Base-by-base conservation (phyloP, 1,140 invertebrate species). In the Diabrotica virgifera region DNA sequence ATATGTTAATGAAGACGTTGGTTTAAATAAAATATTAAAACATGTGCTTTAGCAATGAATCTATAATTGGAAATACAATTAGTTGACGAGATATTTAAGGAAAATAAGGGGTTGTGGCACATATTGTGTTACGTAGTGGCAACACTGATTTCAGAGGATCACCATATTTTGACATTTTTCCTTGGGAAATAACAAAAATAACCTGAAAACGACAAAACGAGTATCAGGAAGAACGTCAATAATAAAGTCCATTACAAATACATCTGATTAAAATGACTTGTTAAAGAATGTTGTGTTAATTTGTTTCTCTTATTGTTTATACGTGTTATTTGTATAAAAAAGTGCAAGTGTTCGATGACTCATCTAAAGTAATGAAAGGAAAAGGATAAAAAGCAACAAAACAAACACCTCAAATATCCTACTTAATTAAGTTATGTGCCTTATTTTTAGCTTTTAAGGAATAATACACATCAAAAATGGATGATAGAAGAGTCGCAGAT, bases 401-500 rank as follows among this genome's bases (percentile, higher is more conserved):
- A 46, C 40, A 46, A 46, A 46, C 40, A 8, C n/a, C n/a, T 10
- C 40, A 8, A 46, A 6, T 46, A 46, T 46, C 5, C n/a, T 2
- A 46, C n/a, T 46, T 10, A 46, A 46, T 46, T 46, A 50, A 59
- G 36, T 12, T 58, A 63, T 68, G 66, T 68, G 62, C 62, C 58
- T 64, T 68, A 64, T 55, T 59, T 55, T 36, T 24, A 64, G 57
- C 38, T 57, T 57, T 64, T 62, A 24, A 11, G 50, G 36, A 13
- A 12, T 51, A 51, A 52, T 36, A 38, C n/a, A 52, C 11, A 14
- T 13, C 38, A 36, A 60, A 58, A 59, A 93, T 93, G 91, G 91
- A 93, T 75, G 91, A 93, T 73, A 83, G 89, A 74, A 84, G 89
- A 78, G 89, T 94, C 57, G 91, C 90, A 13, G 91, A 99, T 82